Base-by-base conservation (phyloP, 2,888 invertebrate species). In the Nycteola revayana region DNA sequence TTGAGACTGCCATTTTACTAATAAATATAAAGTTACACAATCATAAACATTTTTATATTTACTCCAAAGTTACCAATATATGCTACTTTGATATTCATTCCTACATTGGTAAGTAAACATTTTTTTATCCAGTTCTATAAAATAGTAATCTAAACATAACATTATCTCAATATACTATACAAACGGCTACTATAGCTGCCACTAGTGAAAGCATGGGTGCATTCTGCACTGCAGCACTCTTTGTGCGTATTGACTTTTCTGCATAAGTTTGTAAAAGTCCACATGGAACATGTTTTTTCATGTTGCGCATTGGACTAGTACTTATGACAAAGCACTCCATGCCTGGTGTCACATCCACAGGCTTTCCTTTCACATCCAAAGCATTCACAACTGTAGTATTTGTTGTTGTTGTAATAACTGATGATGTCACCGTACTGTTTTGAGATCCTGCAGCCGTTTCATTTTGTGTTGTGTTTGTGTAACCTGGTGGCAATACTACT, bases 261-360 rank as follows among this genome's bases (percentile, higher is more conserved):
- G 86, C 83, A 34, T 86, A 87, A 8, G 73, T 67, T 48, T 85
- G 84, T 36, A 87, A 50, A 6, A 86, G 42, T 11, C 78, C 79
- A 53, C 86, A 87, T 2, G 78, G 75, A 1, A 87, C 73, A 21
- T 57, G 48, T 37, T 72, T 78, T 42, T 49, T 74, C 83, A 83
- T 78, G 20, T 67, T 71, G 4, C 66, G 60, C 0, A 54, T 36
- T 1, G 77, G 48, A 7, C 70, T 68, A 27, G 48, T 54, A 24
- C 82, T 66, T 7, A 84, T 71, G 3, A 87, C 73, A 47, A 71
- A 86, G 40, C 86, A 87, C 53, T 75, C 51, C 85, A 84, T 84
- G 3, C 76, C 79, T 1, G 80, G 77, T 5, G 86, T 86, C 18
- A 87, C 85, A 7, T 70, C 60, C 7, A 87, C 61, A 0, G 78